phyloP scores from a whole-genome alignment of 2,888 invertebrate species.

The Leptopterna dolabrata region DNA sequence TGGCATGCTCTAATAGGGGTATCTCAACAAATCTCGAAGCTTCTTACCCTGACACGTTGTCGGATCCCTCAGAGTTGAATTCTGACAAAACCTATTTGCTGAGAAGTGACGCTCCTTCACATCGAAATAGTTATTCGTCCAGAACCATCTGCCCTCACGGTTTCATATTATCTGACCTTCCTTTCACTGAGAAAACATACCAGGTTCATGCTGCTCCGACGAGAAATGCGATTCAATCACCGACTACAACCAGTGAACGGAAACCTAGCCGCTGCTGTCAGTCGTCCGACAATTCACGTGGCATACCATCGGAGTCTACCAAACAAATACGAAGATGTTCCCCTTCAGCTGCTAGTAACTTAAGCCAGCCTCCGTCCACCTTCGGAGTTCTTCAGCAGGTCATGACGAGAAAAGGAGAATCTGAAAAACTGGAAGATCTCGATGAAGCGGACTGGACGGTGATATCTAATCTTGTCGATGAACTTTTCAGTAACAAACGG shows the following conservation, averaged over 20 bases:
- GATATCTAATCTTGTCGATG: neutral
- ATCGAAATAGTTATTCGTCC: neutral
- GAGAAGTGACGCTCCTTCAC: neutral
- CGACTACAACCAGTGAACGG: no score
- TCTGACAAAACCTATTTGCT: neutral
- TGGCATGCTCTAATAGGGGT: neutral
- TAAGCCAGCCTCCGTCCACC: neutral
- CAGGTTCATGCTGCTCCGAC: no score
- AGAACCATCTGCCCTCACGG: neutral
- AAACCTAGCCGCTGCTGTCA: no score
- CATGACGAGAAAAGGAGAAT: neutral
- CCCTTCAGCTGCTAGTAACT: no score
- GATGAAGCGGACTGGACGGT: neutral
- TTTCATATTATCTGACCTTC: neutral
- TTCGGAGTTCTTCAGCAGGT: neutral
- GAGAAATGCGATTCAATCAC: no score
- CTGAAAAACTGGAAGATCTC: neutral
- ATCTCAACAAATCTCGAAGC: neutral
- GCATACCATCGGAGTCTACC: no score
- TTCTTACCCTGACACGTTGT: neutral
- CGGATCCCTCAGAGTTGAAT: neutral
- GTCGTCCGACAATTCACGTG: no score
- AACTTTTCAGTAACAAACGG: neutral
- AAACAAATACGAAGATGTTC: no score
- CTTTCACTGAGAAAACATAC: neutral